Evolutionary conservation across 2,797 vertebrate species (phyloP), one percentile per base, ranked within the genome.

Genomic region (Echiichthys vipera): DNA sequence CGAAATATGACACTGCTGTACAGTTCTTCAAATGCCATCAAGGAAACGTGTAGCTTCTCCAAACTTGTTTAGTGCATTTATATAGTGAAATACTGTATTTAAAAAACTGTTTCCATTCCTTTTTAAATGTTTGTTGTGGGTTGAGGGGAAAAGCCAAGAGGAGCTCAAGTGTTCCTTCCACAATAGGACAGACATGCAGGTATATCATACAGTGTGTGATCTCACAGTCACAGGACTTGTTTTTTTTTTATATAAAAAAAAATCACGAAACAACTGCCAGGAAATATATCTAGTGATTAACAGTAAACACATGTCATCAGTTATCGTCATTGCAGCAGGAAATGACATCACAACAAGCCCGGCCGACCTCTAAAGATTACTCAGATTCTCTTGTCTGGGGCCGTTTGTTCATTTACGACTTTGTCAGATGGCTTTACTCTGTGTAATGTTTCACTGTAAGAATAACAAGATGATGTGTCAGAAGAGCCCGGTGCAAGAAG

Each of bases 391-490:
- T 81, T 45, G 56, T 83, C 74, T 85, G 75, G 62, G 69, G 32
- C 62, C 15, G 45, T 42, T 84, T 55, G 22, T 80, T 37, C 81
- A 85, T 89, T 90, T 84, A 88, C 43, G 74, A 81, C 86, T 70
- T 55, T 0, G 56, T 80, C 71, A 68, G 70, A 77, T 24, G 71
- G 71, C 74, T 67, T 62, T 64, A 42, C 65, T 78, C 62, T 77
- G 84, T 56, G 64, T 69, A 80, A 81, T 90, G 85, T 89, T 88
- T 89, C 81, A 87, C 55, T 29, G 56, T 71, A 83, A 86, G 81
- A 89, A 90, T 78, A 89, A 90, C 84, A 91, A 85, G 77, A 70
- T 12, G 20, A 71, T 88, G 83, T 77, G 80, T 84, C 85, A 88
- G 68, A 74, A 34, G 51, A 71, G 29, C 42, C 43, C 45, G 15